A percentile compares a stretch with the other conserved stretches of the same genome.
Evolutionary conservation across 2,888 invertebrate species (phyloP).

Genomic region (Macaria liturata): DNA sequence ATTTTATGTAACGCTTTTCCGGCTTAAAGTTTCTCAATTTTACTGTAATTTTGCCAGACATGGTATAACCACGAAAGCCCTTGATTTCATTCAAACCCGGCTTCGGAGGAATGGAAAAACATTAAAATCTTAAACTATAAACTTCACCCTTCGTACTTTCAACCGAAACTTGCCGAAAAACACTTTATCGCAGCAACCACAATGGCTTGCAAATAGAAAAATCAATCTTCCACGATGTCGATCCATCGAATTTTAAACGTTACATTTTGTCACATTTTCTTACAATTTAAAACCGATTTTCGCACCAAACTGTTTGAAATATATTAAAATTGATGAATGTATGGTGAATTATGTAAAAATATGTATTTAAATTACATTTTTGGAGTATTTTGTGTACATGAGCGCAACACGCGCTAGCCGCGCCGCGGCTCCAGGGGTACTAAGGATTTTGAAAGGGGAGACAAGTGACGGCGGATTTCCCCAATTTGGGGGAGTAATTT

Average conservation of each 20-base stretch:
- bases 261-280: slow-evolving; percentile 22
- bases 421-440: slow-evolving; percentile 65
- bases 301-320: slow-evolving; percentile 39
- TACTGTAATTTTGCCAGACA: no score
- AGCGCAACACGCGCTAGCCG: slow-evolving; percentile 66
- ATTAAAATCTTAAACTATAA: no score
- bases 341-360: slow-evolving; percentile 18
- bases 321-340: slow-evolving; percentile 25
- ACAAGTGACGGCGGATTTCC: slow-evolving; percentile 40
- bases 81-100: no score
- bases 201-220: slow-evolving; percentile 54
- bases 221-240: slow-evolving; percentile 60
- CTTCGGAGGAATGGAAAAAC: no score
- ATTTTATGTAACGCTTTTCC: no score
- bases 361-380: slow-evolving; percentile 42
- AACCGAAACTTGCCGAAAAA: slow-evolving; percentile 25
- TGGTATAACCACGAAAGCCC: no score
- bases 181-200: slow-evolving; percentile 46
- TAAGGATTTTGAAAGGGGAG: slow-evolving; percentile 43
- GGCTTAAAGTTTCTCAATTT: no score
- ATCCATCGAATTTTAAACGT: slow-evolving; percentile 38
- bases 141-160: slow-evolving; percentile 5
- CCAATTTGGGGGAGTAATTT: slow-evolving; percentile 41
- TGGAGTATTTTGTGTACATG: slow-evolving; percentile 40
- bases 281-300: slow-evolving; percentile 7